A percentile compares a stretch with the other conserved stretches of the same genome.
Conservation (phyloP, 2,113 vertebrate species). For the Phalacrocorax pelagicus region DNA sequence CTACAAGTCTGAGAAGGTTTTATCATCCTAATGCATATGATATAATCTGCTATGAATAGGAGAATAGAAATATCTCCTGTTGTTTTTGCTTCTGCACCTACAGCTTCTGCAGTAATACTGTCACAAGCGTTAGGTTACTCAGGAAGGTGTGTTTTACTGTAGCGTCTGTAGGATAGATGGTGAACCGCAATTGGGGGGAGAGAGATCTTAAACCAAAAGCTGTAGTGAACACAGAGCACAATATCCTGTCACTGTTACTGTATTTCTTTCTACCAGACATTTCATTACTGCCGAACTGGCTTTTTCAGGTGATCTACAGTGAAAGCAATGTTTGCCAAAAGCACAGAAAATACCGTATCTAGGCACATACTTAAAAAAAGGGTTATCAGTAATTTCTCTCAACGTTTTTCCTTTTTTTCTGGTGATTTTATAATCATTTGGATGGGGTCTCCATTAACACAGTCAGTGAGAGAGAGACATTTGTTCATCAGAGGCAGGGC, state of each 20-base stretch:
- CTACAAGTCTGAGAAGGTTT: not conserved
- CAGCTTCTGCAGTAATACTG: fast-evolving
- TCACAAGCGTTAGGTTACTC: not conserved
- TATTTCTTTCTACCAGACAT: not conserved
- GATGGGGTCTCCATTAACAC: not conserved
- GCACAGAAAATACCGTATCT: not conserved
- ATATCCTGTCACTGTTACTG: fast-evolving
- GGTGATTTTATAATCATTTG: not conserved
- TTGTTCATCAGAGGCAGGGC: not conserved
- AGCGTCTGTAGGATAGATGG: not conserved
- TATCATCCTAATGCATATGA: too few species aligned
- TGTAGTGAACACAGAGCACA: not conserved
- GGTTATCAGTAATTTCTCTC: not conserved
- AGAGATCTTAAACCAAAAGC: not conserved
- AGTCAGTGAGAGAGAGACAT: not conserved
- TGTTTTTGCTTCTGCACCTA: fast-evolving
- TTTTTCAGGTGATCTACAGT: not conserved
- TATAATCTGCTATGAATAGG: not conserved
- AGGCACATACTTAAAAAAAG: not conserved
- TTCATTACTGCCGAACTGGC: not conserved
- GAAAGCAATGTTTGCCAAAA: not conserved
- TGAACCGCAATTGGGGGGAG: not conserved
- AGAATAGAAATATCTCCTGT: not conserved
- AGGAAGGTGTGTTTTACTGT: not conserved
- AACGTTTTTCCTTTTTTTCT: not conserved